Base-by-base conservation (phyloP, 2,888 invertebrate species). In the Catocala fraxini region DNA sequence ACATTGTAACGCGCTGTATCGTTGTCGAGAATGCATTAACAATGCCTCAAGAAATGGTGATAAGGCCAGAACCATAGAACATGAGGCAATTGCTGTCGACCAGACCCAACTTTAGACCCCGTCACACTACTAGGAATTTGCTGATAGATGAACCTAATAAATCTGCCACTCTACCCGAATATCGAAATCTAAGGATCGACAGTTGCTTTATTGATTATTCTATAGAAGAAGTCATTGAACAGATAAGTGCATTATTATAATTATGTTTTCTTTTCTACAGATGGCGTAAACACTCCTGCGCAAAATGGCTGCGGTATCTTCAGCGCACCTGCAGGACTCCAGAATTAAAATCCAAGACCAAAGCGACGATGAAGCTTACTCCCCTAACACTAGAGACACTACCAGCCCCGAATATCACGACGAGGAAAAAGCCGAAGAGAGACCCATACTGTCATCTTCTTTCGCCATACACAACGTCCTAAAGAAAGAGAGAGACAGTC, bases 381-480 rank as follows among this genome's bases (percentile, higher is more conserved):
- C 93, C 7, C 92, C 93, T 0, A 90, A 86, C 72, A 91, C 92
- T 0, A 82, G 91, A 63, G 93, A 93, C 70, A 89, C 91, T 0
- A 89, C 86, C 56, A 90, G 88, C 51, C 92, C 93, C 0, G 93
- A 92, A 51, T 92, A 88, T 70, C 88, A 88, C 10, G 92, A 92
- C 5, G 91, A 91, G 2, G 92, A 92, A 9, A 92, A 93, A 64
- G 62, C 75, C 4, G 89, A 90, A 69, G 89, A 92, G 0, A 81
- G 87, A 77, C 82, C 82, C 1, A 71, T 89, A 68, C 88, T 90
- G 54, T 79, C 89, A 13, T 92, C 93, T 58, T 89, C 94, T 68
- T 94, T 94, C 77, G 91, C 92, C 75, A 94, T 94, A 63, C 94
- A 94, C 73, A 94, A 94, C 59, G 94, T 94, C 0, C 65, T 94